Base-by-base conservation (phyloP, 2,113 vertebrate genomes). In the Crotalus horridus region DNA sequence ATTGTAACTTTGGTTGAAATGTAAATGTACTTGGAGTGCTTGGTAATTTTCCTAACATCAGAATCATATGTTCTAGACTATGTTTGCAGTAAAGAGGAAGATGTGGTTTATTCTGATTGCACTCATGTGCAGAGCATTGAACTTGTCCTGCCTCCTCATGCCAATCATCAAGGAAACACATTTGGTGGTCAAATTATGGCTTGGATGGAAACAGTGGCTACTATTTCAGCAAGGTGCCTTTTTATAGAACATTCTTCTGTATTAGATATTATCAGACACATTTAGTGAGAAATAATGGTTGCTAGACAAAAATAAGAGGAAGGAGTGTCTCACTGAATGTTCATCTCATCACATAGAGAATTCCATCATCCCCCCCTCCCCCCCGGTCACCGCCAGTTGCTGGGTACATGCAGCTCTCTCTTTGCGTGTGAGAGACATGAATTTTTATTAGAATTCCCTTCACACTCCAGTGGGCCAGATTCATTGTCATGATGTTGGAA, bases 121-220 rank as follows among this genome's bases (percentile, higher is more conserved):
- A 98, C 98, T 6, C 94, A 92, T 0, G 97, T 98, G 1, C 97
- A 98, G 96, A 98, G 97, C 95, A 97, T 97, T 81, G 98, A 98
- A 91, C 98, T 98, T 51, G 98, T 98, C 91, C 96, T 98, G 69
- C 98, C 98, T 13, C 97, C 98, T 64, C 98, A 98, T 43, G 98
- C 98, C 87, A 98, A 98, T 95, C 98, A 98, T 95, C 98, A 98
- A 6, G 97, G 98, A 91, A 98, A 98, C 94, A 98, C 98, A 43
- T 98, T 98, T 81, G 97, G 97, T 89, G 98, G 98, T 20, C 98
- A 98, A 94, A 98, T 98, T 95, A 98, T 98, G 98, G 98, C 98
- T 61, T 98, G 98, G 98, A 98, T 98, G 98, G 98, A 98, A 95
- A 97, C 95, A 0, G 98, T 97, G 11, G 98, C 98, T 8, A 97